phyloP scores from a whole-genome alignment of 2,113 vertebrate genomes.

The Austrofundulus limnaeus region DNA sequence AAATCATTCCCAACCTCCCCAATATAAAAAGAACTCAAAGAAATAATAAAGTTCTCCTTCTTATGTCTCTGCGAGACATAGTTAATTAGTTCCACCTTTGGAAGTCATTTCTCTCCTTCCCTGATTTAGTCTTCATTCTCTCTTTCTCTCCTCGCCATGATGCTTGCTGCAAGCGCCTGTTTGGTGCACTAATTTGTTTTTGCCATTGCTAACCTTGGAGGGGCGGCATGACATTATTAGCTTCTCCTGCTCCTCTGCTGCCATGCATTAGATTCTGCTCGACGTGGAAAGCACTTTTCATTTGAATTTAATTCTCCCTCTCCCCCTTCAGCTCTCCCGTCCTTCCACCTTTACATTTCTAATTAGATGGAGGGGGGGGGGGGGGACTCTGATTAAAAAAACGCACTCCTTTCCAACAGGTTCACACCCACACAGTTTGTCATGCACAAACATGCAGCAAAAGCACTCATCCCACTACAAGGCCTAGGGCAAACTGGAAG shows the following conservation, averaged over 20 bases:
- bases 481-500: slow-evolving; percentile 35
- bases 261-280: slow-evolving; percentile 58
- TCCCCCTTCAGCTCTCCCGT: slow-evolving; percentile 22
- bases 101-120: slow-evolving; percentile 39
- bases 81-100: slow-evolving; percentile 67
- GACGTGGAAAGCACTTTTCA: slow-evolving; percentile 72
- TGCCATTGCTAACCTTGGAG: slow-evolving; percentile 70
- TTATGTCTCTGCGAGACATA: slow-evolving; percentile 34
- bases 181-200: slow-evolving; percentile 68
- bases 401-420: slow-evolving; percentile 47
- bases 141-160: slow-evolving; percentile 1
- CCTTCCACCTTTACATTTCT: slow-evolving; percentile 55
- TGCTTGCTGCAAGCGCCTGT: slow-evolving; percentile 6
- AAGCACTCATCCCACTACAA: slow-evolving; percentile 16
- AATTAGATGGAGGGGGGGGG: slow-evolving; percentile 76
- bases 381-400: slow-evolving; percentile 80
- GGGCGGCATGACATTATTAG: slow-evolving; percentile 58
- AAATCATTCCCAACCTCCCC: too few relatives aligned
- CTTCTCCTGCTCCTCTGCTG: slow-evolving; percentile 55
- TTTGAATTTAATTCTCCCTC: slow-evolving; percentile 72
- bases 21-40: too few relatives aligned
- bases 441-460: slow-evolving; percentile 1
- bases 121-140: slow-evolving; percentile 34
- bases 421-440: slow-evolving; percentile 22
- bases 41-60: too few relatives aligned